Base-by-base conservation (phyloP, 1,140 invertebrate genomes). In the Microplitis mediator region DNA sequence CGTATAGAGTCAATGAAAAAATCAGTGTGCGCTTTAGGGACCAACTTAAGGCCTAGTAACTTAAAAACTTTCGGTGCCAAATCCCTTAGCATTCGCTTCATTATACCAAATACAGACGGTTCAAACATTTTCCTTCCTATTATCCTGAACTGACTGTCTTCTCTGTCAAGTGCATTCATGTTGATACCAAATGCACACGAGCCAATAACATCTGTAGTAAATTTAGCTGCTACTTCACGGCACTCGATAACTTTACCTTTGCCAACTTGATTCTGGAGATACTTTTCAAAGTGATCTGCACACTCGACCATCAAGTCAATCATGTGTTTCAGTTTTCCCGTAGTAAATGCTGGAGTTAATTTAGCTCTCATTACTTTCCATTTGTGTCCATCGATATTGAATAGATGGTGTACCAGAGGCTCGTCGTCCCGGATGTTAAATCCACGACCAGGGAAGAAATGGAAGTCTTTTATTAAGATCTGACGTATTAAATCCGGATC, bases 401-500 rank as follows among this genome's bases (percentile, higher is more conserved):
- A 78, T 11, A 81, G 23, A 75, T 80, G 69, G 0, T n/a, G 61
- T 3, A n/a, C 82, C 0, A 90, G 74, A 0, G 88, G 89, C 77
- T 90, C 85, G 58, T 76, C 80, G 11, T 86, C 74, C 14, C 86
- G 84, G 67, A 86, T 81, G 54, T 84, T 82, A 1, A 87, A 54
- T 3, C 84, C 86, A 5, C 88, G 87, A 73, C 90, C 87, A 36
- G 81, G 73, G 50, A 91, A 91, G 32, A 84, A 76, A 45, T 84
- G 77, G 58, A 91, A 91, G 74, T 92, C 89, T 75, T 89, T 90
- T 3, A 90, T 85, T 23, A 92, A 70, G 2, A 93, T 86, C 14
- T 86, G 79, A 75, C 91, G 91, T 0, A 92, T 85, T 0, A 93
- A 76, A 5, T 90, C 88, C 16, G 90, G 81, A 77, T 93, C 89